Conservation (phyloP, 2,888 invertebrate species). For the Lasioglossum villosulum region DNA sequence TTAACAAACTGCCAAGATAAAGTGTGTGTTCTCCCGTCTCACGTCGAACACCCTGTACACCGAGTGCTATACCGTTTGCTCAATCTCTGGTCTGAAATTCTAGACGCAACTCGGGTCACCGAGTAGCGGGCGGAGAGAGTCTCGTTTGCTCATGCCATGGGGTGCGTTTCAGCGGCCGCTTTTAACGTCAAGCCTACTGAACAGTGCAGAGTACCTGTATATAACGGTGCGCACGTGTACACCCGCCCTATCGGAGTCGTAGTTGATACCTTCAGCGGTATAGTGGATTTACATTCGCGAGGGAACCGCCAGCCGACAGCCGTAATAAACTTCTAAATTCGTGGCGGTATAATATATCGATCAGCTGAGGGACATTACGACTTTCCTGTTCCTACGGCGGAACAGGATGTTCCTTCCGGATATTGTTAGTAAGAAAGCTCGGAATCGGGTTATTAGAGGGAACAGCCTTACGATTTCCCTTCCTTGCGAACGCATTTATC, state of each 20-base stretch:
- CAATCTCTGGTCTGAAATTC: conserved; percentile 3
- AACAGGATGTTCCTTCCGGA: conserved; percentile 50
- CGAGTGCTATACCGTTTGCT: not conserved
- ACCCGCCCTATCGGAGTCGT: not conserved
- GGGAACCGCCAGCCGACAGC: conserved; percentile 40
- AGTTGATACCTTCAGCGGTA: conserved; percentile 16
- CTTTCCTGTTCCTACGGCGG: conserved; percentile 12
- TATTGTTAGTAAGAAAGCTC: conserved; percentile 53
- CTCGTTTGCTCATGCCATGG: conserved; percentile 24
- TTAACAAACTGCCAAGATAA: not conserved
- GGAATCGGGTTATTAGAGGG: conserved; percentile 45
- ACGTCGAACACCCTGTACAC: not conserved
- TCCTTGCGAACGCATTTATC: not conserved
- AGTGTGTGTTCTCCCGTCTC: not conserved
- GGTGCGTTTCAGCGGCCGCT: conserved; percentile 32
- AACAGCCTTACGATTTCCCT: not conserved
- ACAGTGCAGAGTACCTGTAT: conserved; percentile 1
- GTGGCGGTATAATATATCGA: conserved; percentile 40
- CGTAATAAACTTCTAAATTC: conserved; percentile 65
- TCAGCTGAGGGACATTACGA: conserved; percentile 16
- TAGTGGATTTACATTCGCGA: conserved; percentile 40
- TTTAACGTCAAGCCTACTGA: conserved; percentile 35
- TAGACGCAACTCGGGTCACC: conserved; percentile 12
- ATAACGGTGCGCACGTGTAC: not conserved
- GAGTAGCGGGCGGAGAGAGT: conserved; percentile 17